phyloP scores from a whole-genome alignment of 2,113 vertebrate genomes.

The Jaculus jaculus region DNA sequence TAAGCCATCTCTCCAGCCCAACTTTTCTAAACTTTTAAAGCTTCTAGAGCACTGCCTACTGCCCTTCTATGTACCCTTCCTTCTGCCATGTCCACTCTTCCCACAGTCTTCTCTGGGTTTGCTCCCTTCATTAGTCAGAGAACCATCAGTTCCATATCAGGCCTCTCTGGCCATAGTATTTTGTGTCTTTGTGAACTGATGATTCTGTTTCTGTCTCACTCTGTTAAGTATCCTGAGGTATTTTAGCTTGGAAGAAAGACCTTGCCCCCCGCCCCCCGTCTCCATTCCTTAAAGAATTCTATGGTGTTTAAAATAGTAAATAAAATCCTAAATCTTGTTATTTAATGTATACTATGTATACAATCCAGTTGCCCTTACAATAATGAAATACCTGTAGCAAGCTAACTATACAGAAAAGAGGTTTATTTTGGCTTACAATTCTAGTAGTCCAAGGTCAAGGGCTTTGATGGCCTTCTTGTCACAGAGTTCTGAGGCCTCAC shows the following conservation, averaged over 20 bases:
- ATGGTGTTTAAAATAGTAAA: neutral
- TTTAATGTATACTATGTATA: neutral
- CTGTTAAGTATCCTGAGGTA: neutral
- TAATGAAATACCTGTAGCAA: neutral
- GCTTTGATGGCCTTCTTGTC: neutral
- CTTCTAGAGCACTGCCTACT: neutral
- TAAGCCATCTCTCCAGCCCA: too few relatives aligned
- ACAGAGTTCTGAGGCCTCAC: neutral
- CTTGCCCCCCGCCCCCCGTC: neutral
- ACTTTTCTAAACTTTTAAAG: neutral
- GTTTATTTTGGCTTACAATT: neutral
- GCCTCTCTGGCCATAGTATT: neutral
- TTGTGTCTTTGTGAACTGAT: conserved; percentile 17
- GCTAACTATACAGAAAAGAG: neutral
- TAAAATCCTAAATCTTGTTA: neutral
- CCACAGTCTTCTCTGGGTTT: neutral
- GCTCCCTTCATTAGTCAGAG: neutral
- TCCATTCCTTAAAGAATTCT: neutral
- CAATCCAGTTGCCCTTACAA: neutral
- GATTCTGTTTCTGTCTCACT: neutral
- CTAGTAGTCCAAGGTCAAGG: neutral
- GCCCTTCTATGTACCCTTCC: neutral
- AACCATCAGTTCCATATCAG: neutral
- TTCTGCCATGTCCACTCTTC: neutral
- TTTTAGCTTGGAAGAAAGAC: conserved; percentile 12